Conservation (phyloP, 2,113 vertebrate species). For the Gasterosteus aculeatus region DNA sequence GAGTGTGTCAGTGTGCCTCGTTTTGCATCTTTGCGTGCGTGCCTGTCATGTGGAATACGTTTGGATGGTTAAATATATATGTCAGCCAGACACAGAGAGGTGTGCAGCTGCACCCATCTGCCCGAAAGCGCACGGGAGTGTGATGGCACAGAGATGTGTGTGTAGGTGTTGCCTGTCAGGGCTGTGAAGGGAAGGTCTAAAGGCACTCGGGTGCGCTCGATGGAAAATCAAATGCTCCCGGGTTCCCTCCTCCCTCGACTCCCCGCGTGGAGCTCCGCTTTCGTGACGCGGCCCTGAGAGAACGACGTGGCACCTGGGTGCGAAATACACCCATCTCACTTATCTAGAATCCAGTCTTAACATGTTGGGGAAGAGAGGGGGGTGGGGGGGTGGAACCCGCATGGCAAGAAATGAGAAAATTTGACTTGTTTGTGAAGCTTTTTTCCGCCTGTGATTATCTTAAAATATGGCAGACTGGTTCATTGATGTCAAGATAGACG, state of each 20-base stretch:
- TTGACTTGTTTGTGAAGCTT: constrained; percentile 8
- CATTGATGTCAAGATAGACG: not conserved
- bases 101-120: constrained; percentile 63
- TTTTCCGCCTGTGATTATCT: not conserved
- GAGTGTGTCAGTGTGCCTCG: constrained; percentile 45
- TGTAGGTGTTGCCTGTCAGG: constrained; percentile 53
- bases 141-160: constrained; percentile 51
- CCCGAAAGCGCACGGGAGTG: constrained; percentile 54
- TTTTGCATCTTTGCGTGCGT: constrained; percentile 32
- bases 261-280: constrained; percentile 28
- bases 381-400: not conserved
- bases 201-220: constrained; percentile 52
- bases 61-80: constrained; percentile 75
- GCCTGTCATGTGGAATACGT: constrained; percentile 39
- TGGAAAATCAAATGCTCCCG: constrained; percentile 59
- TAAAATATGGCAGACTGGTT: not conserved
- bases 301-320: constrained; percentile 36
- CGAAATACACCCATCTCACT: constrained; percentile 28
- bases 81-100: constrained; percentile 56
- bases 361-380: not conserved
- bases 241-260: constrained; percentile 18
- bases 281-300: constrained; percentile 30
- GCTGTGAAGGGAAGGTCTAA: constrained; percentile 43
- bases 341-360: constrained; percentile 27
- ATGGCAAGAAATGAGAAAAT: not conserved